Evolutionary conservation across 30 jellyfish, hydroid and myxozoan species (phyloP).

Genomic region (Pelagia noctiluca): DNA sequence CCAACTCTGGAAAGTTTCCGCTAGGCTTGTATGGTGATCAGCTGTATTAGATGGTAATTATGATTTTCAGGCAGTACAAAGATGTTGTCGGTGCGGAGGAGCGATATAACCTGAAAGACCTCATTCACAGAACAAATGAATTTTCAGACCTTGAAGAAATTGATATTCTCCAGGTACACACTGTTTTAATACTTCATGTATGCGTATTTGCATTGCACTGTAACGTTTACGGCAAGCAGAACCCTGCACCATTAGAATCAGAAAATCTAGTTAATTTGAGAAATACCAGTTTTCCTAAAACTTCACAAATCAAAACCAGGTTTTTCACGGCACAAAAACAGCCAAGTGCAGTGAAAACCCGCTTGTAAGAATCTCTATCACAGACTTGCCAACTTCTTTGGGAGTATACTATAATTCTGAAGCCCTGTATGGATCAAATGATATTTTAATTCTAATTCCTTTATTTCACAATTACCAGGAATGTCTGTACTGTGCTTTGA

Average conservation of each 20-base stretch:
- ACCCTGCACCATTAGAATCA: no score
- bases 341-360: neutral
- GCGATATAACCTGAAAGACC: slow-evolving; percentile 63
- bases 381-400: neutral
- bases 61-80: slow-evolving; percentile 54
- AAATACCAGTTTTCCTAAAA: neutral
- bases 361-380: neutral
- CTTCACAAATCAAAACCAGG: neutral
- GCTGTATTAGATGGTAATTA: neutral
- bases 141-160: slow-evolving; percentile 56
- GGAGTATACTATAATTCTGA: neutral
- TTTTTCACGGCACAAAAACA: neutral
- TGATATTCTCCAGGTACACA: slow-evolving; percentile 58
- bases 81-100: slow-evolving; percentile 40
- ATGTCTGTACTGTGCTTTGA: slow-evolving; percentile 49
- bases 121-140: slow-evolving; percentile 37
- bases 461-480: slow-evolving; percentile 22
- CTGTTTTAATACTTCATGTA: no score
- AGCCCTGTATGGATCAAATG: neutral
- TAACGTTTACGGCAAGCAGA: no score
- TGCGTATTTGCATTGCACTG: no score
- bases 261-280: neutral
- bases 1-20: neutral
- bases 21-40: neutral
- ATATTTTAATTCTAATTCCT: neutral